phyloP scores from a whole-genome alignment of 64 coral and sea anemone genomes.

The Dendrophyllia cribrosa region DNA sequence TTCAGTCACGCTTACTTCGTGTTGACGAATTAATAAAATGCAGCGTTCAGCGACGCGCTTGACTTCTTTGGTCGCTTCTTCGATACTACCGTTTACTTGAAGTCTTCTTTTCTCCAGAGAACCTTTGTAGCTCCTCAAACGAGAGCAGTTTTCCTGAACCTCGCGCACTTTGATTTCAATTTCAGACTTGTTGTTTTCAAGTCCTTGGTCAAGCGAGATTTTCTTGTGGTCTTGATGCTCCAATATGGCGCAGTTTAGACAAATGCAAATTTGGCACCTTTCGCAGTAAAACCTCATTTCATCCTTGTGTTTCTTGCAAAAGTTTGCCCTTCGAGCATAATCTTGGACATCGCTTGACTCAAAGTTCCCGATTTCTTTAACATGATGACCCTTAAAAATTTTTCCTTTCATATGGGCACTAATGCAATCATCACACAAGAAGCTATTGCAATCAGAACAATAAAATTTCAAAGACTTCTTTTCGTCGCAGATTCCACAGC shows the following conservation, averaged over 20 bases:
- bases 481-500: conserved; percentile 58
- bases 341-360: background rate
- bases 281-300: background rate
- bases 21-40: background rate
- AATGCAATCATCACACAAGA: conserved; percentile 38
- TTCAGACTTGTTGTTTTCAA: background rate
- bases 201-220: background rate
- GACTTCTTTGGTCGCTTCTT: background rate
- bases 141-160: background rate
- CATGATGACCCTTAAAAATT: conserved; percentile 40
- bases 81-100: background rate
- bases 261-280: conserved; percentile 2
- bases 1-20: background rate
- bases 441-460: background rate
- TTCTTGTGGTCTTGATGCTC: conserved; percentile 9
- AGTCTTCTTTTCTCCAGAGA: background rate
- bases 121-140: background rate
- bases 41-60: background rate
- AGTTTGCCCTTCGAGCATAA: background rate
- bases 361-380: conserved; percentile 58
- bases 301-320: background rate
- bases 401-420: conserved; percentile 13
- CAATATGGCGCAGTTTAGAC: conserved; percentile 13
- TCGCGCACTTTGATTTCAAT: background rate
- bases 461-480: conserved; percentile 40